A percentile compares a stretch with the other conserved stretches of the same genome.
Evolutionary conservation across 2,113 vertebrate species (phyloP).

Genomic region (Anolis sagrei): DNA sequence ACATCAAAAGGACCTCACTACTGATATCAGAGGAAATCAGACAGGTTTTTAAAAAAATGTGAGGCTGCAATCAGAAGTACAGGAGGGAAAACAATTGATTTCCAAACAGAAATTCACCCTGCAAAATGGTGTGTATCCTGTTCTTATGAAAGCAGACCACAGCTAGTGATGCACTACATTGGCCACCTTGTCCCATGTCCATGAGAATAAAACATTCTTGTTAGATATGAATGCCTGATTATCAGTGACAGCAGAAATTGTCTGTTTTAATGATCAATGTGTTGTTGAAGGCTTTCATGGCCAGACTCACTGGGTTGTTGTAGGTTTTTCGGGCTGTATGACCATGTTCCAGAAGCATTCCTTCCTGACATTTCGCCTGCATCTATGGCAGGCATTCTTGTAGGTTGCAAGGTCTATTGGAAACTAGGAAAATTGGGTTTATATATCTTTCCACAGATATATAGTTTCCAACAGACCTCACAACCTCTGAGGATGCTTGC

Average conservation of each 20-base stretch:
- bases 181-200: neutral
- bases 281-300: too few relatives aligned
- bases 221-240: neutral
- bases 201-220: neutral
- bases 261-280: neutral
- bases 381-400: too few relatives aligned
- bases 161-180: neutral
- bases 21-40: neutral
- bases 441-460: too few relatives aligned
- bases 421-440: too few relatives aligned
- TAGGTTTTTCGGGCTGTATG: too few relatives aligned
- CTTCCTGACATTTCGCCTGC: too few relatives aligned
- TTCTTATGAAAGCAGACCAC: neutral
- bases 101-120: neutral
- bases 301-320: too few relatives aligned
- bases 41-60: neutral
- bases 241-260: neutral
- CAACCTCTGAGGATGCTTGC: too few relatives aligned
- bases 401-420: too few relatives aligned
- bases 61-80: neutral
- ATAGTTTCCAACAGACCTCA: too few relatives aligned
- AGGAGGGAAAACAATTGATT: neutral
- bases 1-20: slow-evolving; percentile 17
- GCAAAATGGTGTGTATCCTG: neutral
- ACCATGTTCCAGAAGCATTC: too few relatives aligned